phyloP scores from a whole-genome alignment of 2,113 vertebrate genomes.

The Aphyosemion australe region DNA sequence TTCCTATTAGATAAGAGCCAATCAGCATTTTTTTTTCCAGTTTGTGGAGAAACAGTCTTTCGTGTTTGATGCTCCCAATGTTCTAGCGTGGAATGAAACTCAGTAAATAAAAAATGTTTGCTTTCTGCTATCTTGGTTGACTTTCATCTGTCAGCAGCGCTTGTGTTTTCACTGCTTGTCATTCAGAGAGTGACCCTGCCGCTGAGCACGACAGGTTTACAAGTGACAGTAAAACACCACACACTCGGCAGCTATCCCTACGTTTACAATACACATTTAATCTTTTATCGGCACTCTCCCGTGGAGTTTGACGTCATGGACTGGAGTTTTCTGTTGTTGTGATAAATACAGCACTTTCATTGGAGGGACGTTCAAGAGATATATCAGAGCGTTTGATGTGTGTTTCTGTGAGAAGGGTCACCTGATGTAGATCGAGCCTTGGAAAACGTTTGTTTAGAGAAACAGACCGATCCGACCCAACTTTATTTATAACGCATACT shows the following conservation, averaged over 20 bases:
- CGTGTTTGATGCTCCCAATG: slow-evolving; percentile 12
- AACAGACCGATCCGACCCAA: too few species aligned
- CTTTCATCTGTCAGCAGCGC: slow-evolving; percentile 11
- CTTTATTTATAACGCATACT: too few species aligned
- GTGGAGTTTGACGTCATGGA: slow-evolving; percentile 39
- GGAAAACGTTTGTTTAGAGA: too few species aligned
- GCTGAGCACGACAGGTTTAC: slow-evolving; percentile 28
- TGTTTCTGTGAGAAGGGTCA: too few species aligned
- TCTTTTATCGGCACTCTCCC: slow-evolving; percentile 41
- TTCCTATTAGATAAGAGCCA: slow-evolving; percentile 20
- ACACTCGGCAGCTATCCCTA: slow-evolving; percentile 38
- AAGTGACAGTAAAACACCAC: slow-evolving; percentile 40
- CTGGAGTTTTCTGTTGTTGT: slow-evolving; percentile 41
- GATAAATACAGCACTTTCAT: slow-evolving; percentile 18
- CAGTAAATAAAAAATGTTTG: slow-evolving; percentile 1
- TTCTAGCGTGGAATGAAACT: slow-evolving; percentile 10
- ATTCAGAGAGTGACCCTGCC: slow-evolving; percentile 9
- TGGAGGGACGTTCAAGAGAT: neutral
- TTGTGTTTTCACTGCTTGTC: slow-evolving; percentile 7
- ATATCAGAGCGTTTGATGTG: too few species aligned
- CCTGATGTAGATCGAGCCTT: too few species aligned
- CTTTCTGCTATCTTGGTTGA: slow-evolving; percentile 2
- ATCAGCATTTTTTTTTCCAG: slow-evolving; percentile 17
- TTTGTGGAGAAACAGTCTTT: slow-evolving; percentile 14
- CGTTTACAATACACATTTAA: slow-evolving; percentile 43